Evolutionary conservation across 2,888 invertebrate species (phyloP).

Genomic region (Oeneis ivallda): DNA sequence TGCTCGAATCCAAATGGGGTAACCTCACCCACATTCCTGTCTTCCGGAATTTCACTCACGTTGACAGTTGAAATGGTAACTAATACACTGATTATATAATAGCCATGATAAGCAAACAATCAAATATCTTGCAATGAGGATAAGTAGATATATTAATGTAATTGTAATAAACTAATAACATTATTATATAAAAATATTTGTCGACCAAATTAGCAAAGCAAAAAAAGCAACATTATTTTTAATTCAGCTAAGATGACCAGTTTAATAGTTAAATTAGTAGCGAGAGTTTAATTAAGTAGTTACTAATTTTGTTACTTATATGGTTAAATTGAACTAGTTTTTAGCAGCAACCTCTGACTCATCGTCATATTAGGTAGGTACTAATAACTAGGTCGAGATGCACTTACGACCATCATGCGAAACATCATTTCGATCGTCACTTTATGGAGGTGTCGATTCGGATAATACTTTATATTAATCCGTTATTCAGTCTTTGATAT

Average conservation of each 20-base stretch:
- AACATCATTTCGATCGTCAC: slow-evolving; percentile 4
- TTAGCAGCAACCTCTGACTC: slow-evolving; percentile 14
- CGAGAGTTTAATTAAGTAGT: no score
- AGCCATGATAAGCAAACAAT: slow-evolving; percentile 26
- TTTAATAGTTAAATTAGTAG: no score
- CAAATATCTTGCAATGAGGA: slow-evolving; percentile 16
- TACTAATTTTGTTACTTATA: slow-evolving; percentile 9
- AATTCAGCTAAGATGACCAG: no score
- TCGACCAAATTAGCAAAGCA: no score
- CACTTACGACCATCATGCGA: neutral
- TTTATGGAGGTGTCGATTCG: slow-evolving; percentile 8
- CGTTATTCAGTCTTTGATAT: no score
- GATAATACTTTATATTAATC: slow-evolving; percentile 4
- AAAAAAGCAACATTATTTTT: no score
- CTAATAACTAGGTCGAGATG: slow-evolving; percentile 22
- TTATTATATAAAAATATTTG: no score
- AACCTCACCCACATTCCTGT: slow-evolving; percentile 77
- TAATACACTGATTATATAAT: slow-evolving; percentile 24
- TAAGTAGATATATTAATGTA: no score
- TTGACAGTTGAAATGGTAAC: slow-evolving; percentile 33
- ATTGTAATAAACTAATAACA: no score
- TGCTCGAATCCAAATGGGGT: slow-evolving; percentile 73
- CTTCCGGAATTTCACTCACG: slow-evolving; percentile 76
- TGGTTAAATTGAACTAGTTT: slow-evolving; percentile 13
- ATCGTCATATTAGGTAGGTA: slow-evolving; percentile 16